Conservation (phyloP, 2,797 vertebrate genomes). For the Micromesistius poutassou region DNA sequence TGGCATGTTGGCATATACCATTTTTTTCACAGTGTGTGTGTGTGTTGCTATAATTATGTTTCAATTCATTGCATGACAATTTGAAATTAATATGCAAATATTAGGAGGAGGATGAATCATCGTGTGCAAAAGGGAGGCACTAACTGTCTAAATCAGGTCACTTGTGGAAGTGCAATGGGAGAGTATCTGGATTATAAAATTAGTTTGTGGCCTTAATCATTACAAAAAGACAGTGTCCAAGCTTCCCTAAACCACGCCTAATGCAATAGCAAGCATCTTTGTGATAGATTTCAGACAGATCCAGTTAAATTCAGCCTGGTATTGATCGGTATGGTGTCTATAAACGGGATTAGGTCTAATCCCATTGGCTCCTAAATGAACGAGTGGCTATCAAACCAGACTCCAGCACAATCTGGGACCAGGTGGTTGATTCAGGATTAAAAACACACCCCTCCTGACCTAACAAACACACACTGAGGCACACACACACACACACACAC, state of each 20-base stretch:
- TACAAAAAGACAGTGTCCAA: slow-evolving; percentile 34
- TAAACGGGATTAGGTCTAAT: slow-evolving; percentile 72
- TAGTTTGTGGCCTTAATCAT: slow-evolving; percentile 39
- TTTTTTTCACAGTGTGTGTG: slow-evolving; percentile 48
- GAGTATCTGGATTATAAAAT: slow-evolving; percentile 48
- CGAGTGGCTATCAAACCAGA: slow-evolving; percentile 56
- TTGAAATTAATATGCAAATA: slow-evolving; percentile 66
- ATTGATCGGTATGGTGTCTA: slow-evolving; percentile 72
- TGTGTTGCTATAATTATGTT: slow-evolving; percentile 62
- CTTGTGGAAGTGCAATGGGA: slow-evolving; percentile 27
- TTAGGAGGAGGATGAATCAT: slow-evolving; percentile 40
- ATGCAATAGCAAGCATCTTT: slow-evolving; percentile 69
- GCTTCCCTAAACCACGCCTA: slow-evolving; percentile 50
- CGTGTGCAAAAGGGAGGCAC: slow-evolving; percentile 34
- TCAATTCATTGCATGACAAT: slow-evolving; percentile 63
- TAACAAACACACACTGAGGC: not conserved
- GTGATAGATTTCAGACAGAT: slow-evolving; percentile 69
- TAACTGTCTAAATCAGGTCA: slow-evolving; percentile 61
- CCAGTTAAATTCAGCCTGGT: slow-evolving; percentile 71
- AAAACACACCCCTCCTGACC: slow-evolving; percentile 57
- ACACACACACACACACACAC: slow-evolving; percentile 5
- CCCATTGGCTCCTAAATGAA: slow-evolving; percentile 66
- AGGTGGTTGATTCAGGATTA: slow-evolving; percentile 71
- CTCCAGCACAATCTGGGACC: slow-evolving; percentile 65
- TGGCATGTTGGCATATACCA: slow-evolving; percentile 48